phyloP scores from a whole-genome alignment of 2,888 invertebrate genomes.

The Oxytorus armatus region DNA sequence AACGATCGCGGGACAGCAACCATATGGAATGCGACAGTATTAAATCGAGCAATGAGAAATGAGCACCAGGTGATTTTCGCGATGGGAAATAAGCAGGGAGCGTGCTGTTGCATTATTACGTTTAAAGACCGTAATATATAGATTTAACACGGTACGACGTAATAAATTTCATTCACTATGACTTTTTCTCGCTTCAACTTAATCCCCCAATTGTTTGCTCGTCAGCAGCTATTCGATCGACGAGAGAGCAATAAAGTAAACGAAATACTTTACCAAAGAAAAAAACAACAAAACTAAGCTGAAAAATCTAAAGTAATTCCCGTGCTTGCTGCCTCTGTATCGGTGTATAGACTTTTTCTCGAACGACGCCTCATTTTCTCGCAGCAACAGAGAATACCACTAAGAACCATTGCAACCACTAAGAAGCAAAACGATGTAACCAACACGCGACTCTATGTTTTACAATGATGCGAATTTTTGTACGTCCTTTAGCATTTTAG shows the following conservation, averaged over 20 bases:
- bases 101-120: constrained; percentile 27
- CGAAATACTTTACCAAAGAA: neutral
- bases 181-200: neutral
- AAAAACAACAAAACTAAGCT: neutral
- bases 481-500: constrained; percentile 3
- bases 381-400: neutral
- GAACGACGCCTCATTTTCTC: constrained; percentile 35
- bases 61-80: constrained; percentile 47
- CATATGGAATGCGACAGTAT: constrained; percentile 33
- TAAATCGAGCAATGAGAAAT: constrained; percentile 54
- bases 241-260: neutral
- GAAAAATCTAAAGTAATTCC: constrained; percentile 28
- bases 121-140: neutral
- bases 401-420: neutral
- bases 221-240: constrained; percentile 4
- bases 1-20: constrained; percentile 9
- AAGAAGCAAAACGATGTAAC: constrained; percentile 1
- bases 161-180: neutral
- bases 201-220: neutral
- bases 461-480: neutral
- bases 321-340: neutral
- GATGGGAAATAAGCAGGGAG: constrained; percentile 38
- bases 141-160: too few relatives aligned
- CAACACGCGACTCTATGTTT: neutral
- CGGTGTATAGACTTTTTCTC: constrained; percentile 3